Evolutionary conservation across 2,113 vertebrate genomes (phyloP), one percentile per base, ranked within the genome.

Genomic region (Eurypyga helias): DNA sequence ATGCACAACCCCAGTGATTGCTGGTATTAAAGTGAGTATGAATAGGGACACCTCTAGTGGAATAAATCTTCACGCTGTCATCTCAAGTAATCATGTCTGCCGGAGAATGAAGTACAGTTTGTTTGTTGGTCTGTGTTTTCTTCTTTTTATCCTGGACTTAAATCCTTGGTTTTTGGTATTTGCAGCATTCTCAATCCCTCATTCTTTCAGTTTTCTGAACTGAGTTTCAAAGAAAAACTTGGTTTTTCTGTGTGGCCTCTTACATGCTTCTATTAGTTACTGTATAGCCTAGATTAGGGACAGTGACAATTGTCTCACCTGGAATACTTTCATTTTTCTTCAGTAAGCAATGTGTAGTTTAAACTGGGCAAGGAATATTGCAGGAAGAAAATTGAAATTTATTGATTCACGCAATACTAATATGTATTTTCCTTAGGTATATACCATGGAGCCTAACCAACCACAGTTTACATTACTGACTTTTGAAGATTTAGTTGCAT

Each of bases 401-500:
- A 58, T 34, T 83, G 38, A 67, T 60, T 67, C 7, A 7, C 88
- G 17, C 83, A 72, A 75, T 58, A 33, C 18, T 86, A 75, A 52
- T 55, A 48, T 75, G 23, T 91, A 7, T 89, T 77, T 60, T 95
- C 75, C 58, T 38, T 96, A 98, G 90, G 90, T 92, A 19, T n/a
- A 83, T 93, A 97, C 95, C 75, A 13, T 69, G 77, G 89, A 97
- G 38, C 70, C 97, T 72, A 91, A 97, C 38, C 97, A 97, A n/a
- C 67, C 89, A 6, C 78, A 98, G 13, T 99, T 99, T 91, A 98
- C 97, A 6, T 34, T 98, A 83, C 79, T 99, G 97, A 98, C 98
- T 51, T 99, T 99, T 96, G 95, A 97, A 83, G 99, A 99, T 80
- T 98, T 99, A 96, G 97, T 99, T 49, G 94, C 98, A 17, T 98